Evolutionary conservation across 2,888 invertebrate genomes (phyloP).

Genomic region (Pinctada fucata): DNA sequence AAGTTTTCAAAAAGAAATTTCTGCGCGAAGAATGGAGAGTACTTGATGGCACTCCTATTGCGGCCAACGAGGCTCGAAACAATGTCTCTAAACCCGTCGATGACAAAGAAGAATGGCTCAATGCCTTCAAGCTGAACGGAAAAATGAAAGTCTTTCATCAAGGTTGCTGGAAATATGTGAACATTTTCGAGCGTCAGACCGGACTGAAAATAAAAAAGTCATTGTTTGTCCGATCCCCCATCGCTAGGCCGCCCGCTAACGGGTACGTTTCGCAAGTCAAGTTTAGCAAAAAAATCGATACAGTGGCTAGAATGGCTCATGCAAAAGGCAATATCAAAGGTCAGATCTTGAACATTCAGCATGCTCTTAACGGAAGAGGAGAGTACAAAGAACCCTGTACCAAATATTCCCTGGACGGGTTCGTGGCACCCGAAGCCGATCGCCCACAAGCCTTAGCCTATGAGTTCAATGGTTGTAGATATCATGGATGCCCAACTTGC

Average conservation of each 20-base stretch:
- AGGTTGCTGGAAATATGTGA: neutral
- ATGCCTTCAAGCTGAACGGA: slow-evolving; percentile 15
- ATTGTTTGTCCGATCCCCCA: slow-evolving; percentile 10
- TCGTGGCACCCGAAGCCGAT: neutral
- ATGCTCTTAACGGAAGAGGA: slow-evolving; percentile 13
- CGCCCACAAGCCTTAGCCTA: neutral
- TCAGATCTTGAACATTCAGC: neutral
- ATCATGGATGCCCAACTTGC: neutral
- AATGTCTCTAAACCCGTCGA: slow-evolving; percentile 42
- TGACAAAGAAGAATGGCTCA: neutral
- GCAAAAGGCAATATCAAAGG: too few relatives aligned
- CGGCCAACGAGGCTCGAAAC: slow-evolving; percentile 34
- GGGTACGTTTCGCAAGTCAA: neutral
- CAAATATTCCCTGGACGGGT: neutral
- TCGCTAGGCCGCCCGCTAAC: slow-evolving; percentile 1
- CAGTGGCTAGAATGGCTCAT: too few relatives aligned
- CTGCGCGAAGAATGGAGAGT: too few relatives aligned
- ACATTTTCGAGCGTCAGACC: neutral
- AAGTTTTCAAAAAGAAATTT: too few relatives aligned
- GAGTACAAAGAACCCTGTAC: slow-evolving; percentile 11
- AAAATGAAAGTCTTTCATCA: slow-evolving; percentile 4
- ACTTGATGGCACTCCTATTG: slow-evolving; percentile 44
- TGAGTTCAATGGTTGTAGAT: neutral
- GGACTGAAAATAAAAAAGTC: neutral
- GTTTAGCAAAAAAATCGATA: too few relatives aligned